Evolutionary conservation across 2,888 invertebrate genomes (phyloP).

Genomic region (Caenorhabditis panamensis): DNA sequence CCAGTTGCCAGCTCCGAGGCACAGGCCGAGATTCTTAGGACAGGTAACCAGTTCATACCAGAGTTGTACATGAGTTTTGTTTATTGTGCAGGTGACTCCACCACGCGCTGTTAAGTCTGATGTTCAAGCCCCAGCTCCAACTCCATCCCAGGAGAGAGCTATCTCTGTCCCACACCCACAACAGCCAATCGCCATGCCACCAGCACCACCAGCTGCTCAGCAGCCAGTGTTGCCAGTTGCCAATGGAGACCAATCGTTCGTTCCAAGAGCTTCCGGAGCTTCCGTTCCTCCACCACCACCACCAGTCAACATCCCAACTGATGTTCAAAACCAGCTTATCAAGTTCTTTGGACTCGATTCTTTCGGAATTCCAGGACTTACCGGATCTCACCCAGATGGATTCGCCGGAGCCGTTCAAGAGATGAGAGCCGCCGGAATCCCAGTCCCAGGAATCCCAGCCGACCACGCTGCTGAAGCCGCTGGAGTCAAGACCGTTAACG

Average conservation of each 20-base stretch:
- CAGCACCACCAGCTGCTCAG: constrained; percentile 65
- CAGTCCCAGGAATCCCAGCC: constrained; percentile 78
- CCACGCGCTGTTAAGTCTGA: constrained; percentile 72
- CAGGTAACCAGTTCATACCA: constrained; percentile 39
- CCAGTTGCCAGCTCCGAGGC: constrained; percentile 62
- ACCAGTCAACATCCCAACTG: constrained; percentile 80
- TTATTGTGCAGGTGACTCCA: constrained; percentile 62
- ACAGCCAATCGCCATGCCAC: constrained; percentile 61
- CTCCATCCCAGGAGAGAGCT: constrained; percentile 54
- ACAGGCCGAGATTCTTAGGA: constrained; percentile 64
- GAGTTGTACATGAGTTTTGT: neutral
- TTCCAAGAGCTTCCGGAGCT: constrained; percentile 58
- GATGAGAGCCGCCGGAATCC: constrained; percentile 79
- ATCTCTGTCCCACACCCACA: constrained; percentile 65
- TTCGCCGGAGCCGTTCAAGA: constrained; percentile 81
- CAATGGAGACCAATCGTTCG: constrained; percentile 69
- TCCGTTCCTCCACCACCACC: constrained; percentile 71
- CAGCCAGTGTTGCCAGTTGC: constrained; percentile 68
- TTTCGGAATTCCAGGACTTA: constrained; percentile 81
- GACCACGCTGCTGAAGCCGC: constrained; percentile 73
- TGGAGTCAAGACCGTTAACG: constrained; percentile 59
- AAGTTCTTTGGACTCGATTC: constrained; percentile 81
- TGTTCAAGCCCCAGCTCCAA: constrained; percentile 53
- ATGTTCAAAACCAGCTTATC: constrained; percentile 81
- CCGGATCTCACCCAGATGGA: constrained; percentile 80